Conservation (phyloP, 2,888 invertebrate genomes). For the Baronia brevicornis region DNA sequence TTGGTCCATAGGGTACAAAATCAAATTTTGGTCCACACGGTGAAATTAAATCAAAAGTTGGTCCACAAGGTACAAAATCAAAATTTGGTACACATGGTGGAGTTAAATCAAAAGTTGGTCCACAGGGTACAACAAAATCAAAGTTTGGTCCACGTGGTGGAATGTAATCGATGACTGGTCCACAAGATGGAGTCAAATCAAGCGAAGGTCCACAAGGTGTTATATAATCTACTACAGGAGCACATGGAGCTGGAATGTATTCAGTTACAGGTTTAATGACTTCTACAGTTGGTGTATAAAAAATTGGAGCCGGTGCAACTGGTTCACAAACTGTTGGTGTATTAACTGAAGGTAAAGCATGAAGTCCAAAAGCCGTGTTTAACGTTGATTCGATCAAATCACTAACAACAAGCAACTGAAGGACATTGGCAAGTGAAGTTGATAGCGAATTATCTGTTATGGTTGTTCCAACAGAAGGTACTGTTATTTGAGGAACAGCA, state of each 20-base stretch:
- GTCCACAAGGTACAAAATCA: constrained; percentile 11
- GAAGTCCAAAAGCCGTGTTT: constrained; percentile 12
- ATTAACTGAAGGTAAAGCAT: constrained; percentile 9
- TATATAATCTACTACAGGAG: constrained; percentile 3
- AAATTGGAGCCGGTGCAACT: constrained; percentile 6
- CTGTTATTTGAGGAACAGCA: constrained; percentile 18
- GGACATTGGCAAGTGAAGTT: constrained; percentile 44
- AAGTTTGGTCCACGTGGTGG: constrained; percentile 7
- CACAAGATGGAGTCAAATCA: constrained; percentile 6
- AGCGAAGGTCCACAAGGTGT: constrained; percentile 2
- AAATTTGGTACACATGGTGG: constrained; percentile 9
- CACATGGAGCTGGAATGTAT: constrained; percentile 8
- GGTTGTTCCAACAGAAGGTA: constrained; percentile 31
- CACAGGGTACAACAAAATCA: constrained; percentile 1
- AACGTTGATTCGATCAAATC: constrained; percentile 34
- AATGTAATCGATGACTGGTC: constrained; percentile 12
- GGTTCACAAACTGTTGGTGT: constrained; percentile 12
- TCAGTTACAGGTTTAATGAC: constrained; percentile 17
- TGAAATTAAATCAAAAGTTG: constrained; percentile 15
- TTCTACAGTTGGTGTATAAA: constrained; percentile 14
- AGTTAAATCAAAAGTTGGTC: neutral
- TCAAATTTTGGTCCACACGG: constrained; percentile 16
- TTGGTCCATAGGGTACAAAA: too few relatives aligned
- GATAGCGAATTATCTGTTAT: constrained; percentile 45
- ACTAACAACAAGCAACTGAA: constrained; percentile 48